Conservation (phyloP, 2,888 invertebrate species). For the Abrostola tripartita region DNA sequence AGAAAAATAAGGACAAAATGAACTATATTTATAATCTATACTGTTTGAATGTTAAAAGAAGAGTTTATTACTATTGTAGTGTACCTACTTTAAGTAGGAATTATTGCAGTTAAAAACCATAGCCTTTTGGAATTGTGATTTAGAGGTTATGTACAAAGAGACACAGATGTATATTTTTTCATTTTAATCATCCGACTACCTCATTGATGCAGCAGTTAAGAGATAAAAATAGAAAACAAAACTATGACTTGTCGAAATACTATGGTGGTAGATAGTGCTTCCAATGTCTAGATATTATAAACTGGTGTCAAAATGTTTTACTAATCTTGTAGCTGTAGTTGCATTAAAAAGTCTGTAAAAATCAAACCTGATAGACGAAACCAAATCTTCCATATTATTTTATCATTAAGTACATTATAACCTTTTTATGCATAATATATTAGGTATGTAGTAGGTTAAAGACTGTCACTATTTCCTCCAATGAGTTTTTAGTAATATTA, state of each 20-base stretch:
- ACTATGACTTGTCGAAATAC: slow-evolving; percentile 26
- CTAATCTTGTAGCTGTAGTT: not conserved
- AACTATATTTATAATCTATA: slow-evolving; percentile 17
- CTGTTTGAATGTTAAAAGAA: slow-evolving; percentile 32
- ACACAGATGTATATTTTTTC: slow-evolving; percentile 56
- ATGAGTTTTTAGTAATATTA: not conserved
- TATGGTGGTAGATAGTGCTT: slow-evolving; percentile 38
- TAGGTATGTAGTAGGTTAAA: not conserved
- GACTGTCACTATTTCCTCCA: not conserved
- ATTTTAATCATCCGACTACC: slow-evolving; percentile 64
- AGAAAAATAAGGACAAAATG: slow-evolving; percentile 20
- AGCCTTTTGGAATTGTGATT: slow-evolving; percentile 62
- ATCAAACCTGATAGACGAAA: too few species aligned
- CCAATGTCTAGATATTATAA: slow-evolving; percentile 25
- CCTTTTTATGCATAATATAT: not conserved
- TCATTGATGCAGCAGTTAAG: slow-evolving; percentile 61
- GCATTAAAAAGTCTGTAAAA: not conserved
- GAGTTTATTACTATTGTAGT: slow-evolving; percentile 29
- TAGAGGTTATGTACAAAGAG: slow-evolving; percentile 53
- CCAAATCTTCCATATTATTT: too few species aligned
- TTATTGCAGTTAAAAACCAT: slow-evolving; percentile 35
- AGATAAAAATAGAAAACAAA: slow-evolving; percentile 31
- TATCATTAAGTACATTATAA: too few species aligned
- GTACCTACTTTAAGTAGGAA: slow-evolving; percentile 37
- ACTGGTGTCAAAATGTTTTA: slow-evolving; percentile 1